Evolutionary conservation across 2,113 vertebrate genomes (phyloP).

Genomic region (Benthochromis sp.): DNA sequence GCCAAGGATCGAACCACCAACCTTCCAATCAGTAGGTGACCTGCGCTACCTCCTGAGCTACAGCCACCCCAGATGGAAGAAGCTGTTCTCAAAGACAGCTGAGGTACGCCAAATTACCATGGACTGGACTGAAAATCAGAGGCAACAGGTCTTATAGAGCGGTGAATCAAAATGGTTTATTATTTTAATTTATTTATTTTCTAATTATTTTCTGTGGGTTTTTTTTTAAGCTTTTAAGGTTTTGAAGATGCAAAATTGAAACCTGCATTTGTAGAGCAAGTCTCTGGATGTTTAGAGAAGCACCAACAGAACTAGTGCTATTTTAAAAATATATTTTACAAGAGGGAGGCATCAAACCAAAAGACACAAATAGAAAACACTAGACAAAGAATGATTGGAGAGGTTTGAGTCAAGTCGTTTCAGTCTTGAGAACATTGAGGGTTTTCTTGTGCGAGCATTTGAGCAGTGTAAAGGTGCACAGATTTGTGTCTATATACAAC

Average conservation of each 20-base stretch:
- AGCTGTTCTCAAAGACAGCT: not conserved
- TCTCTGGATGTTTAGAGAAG: not conserved
- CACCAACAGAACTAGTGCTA: not conserved
- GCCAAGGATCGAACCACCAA: no score
- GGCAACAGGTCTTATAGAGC: not conserved
- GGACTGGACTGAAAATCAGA: not conserved
- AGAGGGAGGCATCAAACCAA: not conserved
- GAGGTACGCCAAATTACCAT: not conserved
- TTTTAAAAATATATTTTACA: not conserved
- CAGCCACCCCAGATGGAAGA: not conserved
- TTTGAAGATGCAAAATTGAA: not conserved
- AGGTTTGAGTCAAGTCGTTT: not conserved
- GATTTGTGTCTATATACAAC: not conserved
- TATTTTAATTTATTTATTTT: not conserved
- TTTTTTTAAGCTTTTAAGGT: not conserved
- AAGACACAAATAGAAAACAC: not conserved
- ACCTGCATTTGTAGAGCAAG: not conserved
- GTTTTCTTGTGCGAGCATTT: not conserved
- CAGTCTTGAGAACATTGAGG: not conserved
- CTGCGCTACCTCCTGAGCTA: no score
- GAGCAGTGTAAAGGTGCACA: not conserved
- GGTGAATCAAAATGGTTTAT: not conserved
- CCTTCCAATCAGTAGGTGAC: no score
- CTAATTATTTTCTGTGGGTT: rapidly evolving
- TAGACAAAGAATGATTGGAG: not conserved